These are phyloP conservation scores for Eleutherodactylus coqui DNA, from an alignment of 2,797 vertebrate species.

Conservation along the genomic window DNA sequence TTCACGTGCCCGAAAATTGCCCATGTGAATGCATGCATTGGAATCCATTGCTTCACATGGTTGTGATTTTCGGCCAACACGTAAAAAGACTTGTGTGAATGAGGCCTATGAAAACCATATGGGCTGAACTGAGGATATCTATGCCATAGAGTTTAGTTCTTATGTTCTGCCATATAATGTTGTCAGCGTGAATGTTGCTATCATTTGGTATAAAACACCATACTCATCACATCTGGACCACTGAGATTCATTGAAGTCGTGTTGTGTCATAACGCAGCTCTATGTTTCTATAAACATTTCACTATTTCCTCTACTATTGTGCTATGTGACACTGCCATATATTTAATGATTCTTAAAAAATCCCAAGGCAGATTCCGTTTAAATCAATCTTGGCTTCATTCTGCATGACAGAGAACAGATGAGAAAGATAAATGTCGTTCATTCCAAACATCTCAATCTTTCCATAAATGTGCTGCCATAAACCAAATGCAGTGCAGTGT, in stretches of 20 bases:
- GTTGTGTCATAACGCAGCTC: slow-evolving; percentile 21
- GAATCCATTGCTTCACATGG: too few species aligned
- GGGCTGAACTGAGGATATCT: too few species aligned
- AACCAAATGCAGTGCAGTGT: slow-evolving; percentile 24
- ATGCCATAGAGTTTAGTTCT: background rate
- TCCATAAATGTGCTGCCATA: slow-evolving; percentile 31
- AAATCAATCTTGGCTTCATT: slow-evolving; percentile 44
- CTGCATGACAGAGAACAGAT: slow-evolving; percentile 46
- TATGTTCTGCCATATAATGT: background rate
- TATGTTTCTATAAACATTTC: slow-evolving; percentile 30
- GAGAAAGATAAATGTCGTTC: slow-evolving; percentile 33
- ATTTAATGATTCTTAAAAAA: slow-evolving; percentile 51
- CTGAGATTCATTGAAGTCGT: slow-evolving; percentile 14
- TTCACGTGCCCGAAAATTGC: too few species aligned
- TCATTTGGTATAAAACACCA: background rate
- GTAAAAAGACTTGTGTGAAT: too few species aligned
- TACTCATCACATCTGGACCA: slow-evolving; percentile 31
- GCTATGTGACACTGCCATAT: slow-evolving; percentile 31
- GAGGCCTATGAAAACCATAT: background rate
- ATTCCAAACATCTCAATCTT: slow-evolving; percentile 39
- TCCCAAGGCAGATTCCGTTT: slow-evolving; percentile 26
- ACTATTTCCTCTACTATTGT: slow-evolving; percentile 1
- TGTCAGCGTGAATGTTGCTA: slow-evolving; percentile 1
- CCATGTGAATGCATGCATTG: too few species aligned
- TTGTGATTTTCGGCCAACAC: too few species aligned